Percentiles rank a stretch among this genome's conserved stretches.
Evolutionary conservation across 2,797 vertebrate genomes (phyloP).

Genomic region (Pseudochirops cupreus): DNA sequence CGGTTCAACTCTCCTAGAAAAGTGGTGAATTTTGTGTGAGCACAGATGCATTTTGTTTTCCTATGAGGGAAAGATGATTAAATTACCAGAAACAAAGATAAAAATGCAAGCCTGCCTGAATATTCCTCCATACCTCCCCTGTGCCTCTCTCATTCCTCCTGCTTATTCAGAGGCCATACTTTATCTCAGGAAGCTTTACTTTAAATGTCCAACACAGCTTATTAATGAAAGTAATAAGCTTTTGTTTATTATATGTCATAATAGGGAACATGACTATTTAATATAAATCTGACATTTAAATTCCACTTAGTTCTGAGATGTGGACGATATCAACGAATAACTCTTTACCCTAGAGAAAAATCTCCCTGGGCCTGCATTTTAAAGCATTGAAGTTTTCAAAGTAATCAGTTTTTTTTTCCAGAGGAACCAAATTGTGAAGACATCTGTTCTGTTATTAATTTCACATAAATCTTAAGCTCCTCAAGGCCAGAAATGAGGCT

Average conservation of each 20-base stretch:
- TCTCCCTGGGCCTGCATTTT: constrained; percentile 86
- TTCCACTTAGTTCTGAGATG: constrained; percentile 89
- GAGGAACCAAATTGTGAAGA: constrained; percentile 94
- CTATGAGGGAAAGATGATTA: constrained; percentile 89
- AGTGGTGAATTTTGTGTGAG: constrained; percentile 87
- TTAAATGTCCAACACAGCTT: constrained; percentile 88
- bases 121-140: constrained; percentile 80
- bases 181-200: constrained; percentile 82
- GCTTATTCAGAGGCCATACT: constrained; percentile 82
- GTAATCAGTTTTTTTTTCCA: constrained; percentile 89
- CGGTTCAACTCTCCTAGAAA: constrained; percentile 85
- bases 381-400: constrained; percentile 91
- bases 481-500: constrained; percentile 96
- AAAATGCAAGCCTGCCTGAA: constrained; percentile 78
- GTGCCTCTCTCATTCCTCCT: constrained; percentile 77
- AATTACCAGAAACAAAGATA: constrained; percentile 86
- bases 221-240: constrained; percentile 88
- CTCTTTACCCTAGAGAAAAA: constrained; percentile 88
- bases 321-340: constrained; percentile 86
- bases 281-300: constrained; percentile 94
- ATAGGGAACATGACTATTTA: constrained; percentile 91
- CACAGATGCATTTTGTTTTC: constrained; percentile 91
- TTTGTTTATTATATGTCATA: constrained; percentile 90
- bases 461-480: constrained; percentile 99
- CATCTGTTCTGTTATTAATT: constrained; percentile 99